phyloP scores from a whole-genome alignment of 2,888 invertebrate genomes.

The Petrolisthes cinctipes region DNA sequence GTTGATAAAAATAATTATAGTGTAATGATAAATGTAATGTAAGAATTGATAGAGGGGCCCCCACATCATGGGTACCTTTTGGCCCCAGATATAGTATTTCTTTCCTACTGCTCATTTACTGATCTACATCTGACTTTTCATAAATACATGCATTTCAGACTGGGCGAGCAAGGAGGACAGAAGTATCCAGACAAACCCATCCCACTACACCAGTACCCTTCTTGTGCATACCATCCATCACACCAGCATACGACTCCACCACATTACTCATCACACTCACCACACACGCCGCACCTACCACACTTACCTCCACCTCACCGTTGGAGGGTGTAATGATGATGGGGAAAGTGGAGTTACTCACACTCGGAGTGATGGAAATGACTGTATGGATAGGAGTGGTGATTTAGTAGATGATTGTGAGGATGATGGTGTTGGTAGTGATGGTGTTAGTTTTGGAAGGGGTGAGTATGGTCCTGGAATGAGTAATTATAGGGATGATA shows the following conservation, averaged over 20 bases:
- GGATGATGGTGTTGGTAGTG: not conserved
- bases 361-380: too few species aligned
- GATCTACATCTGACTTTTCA: too few species aligned
- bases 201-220: not conserved
- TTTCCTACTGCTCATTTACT: too few species aligned
- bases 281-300: slow-evolving; percentile 2
- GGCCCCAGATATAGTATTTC: too few species aligned
- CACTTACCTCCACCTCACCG: not conserved
- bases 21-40: too few species aligned
- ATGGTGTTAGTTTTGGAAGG: not conserved
- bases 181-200: not conserved
- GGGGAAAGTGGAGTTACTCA: not conserved
- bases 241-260: not conserved
- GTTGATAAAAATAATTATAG: too few species aligned
- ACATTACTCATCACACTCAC: not conserved
- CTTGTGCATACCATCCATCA: not conserved
- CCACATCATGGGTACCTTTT: too few species aligned
- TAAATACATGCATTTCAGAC: too few species aligned
- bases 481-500: not conserved
- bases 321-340: not conserved
- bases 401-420: not conserved
- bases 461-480: not conserved
- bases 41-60: too few species aligned
- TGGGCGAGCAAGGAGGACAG: not conserved
- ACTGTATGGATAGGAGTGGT: too few species aligned